phyloP scores from a whole-genome alignment of 2,113 vertebrate genomes.

The Nerophis ophidion region DNA sequence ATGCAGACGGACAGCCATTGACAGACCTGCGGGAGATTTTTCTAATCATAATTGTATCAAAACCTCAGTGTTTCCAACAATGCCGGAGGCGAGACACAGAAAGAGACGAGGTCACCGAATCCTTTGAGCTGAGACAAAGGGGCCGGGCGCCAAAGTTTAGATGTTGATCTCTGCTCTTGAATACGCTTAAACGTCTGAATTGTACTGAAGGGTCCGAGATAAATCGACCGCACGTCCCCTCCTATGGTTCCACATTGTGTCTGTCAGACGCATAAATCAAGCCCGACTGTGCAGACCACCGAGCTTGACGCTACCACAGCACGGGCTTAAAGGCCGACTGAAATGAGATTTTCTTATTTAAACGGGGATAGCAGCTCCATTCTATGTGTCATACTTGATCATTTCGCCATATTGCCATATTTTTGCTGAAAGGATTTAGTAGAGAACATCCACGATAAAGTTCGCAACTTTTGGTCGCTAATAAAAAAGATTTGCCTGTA shows the following conservation, averaged over 20 bases:
- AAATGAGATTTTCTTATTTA: too few species aligned
- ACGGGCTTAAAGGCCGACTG: too few species aligned
- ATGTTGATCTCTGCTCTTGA: slow-evolving; percentile 54
- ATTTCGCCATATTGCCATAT: too few species aligned
- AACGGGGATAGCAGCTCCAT: too few species aligned
- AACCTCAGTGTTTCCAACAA: slow-evolving; percentile 38
- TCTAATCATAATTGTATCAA: slow-evolving; percentile 62
- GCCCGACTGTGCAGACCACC: slow-evolving; percentile 55
- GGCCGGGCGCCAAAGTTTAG: slow-evolving; percentile 39
- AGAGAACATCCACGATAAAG: too few species aligned
- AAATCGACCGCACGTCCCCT: slow-evolving; percentile 70
- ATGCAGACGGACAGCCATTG: slow-evolving; percentile 32
- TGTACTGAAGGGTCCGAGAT: slow-evolving; percentile 58
- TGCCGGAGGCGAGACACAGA: slow-evolving; percentile 6
- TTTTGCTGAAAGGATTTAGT: too few species aligned
- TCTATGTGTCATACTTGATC: too few species aligned
- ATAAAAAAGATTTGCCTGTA: too few species aligned
- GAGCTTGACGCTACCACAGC: slow-evolving; percentile 1
- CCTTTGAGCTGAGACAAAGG: slow-evolving; percentile 53
- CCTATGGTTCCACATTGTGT: slow-evolving; percentile 50
- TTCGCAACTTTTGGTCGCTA: too few species aligned
- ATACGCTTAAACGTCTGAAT: slow-evolving; percentile 59
- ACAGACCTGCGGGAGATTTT: slow-evolving; percentile 58
- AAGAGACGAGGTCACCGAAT: slow-evolving; percentile 59
- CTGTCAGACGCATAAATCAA: slow-evolving; percentile 69